Percentiles rank a stretch among this genome's conserved stretches.
Conservation (phyloP, 64 coral and sea anemone genomes). For the Dendronephthya gigantea region DNA sequence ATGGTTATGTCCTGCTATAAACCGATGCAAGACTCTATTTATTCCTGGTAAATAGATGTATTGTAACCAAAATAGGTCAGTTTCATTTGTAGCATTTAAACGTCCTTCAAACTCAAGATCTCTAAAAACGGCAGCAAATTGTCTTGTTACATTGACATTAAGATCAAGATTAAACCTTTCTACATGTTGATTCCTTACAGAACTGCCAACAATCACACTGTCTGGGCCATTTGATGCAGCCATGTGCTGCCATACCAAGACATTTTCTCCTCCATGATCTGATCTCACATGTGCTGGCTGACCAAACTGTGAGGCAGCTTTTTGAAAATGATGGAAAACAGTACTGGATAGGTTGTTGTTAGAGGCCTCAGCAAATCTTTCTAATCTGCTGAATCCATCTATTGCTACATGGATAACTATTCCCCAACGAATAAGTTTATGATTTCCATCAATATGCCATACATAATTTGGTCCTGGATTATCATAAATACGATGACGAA, state of each 20-base stretch:
- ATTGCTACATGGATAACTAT: constrained; percentile 33
- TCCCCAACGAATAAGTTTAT: constrained; percentile 29
- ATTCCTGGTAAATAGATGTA: constrained; percentile 22
- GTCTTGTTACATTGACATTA: constrained; percentile 28
- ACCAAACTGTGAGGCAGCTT: constrained; percentile 18
- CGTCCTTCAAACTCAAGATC: constrained; percentile 25
- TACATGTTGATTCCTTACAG: constrained; percentile 26
- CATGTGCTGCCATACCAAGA: constrained; percentile 15
- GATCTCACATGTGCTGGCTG: constrained; percentile 4
- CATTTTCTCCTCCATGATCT: constrained; percentile 40
- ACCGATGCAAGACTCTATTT: constrained; percentile 16
- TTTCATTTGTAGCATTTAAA: constrained; percentile 26
- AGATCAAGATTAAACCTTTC: constrained; percentile 29
- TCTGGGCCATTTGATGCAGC: neutral
- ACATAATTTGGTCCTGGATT: constrained; percentile 28
- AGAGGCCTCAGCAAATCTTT: constrained; percentile 27
- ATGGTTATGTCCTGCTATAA: constrained; percentile 31
- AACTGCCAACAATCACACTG: constrained; percentile 32
- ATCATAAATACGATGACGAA: constrained; percentile 25
- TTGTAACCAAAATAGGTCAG: constrained; percentile 34
- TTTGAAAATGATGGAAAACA: constrained; percentile 28
- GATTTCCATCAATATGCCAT: constrained; percentile 18
- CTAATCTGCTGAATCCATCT: constrained; percentile 33
- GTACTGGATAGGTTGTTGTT: constrained; percentile 12
- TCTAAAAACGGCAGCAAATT: constrained; percentile 17